Percentiles rank a stretch among this genome's conserved stretches.
These are phyloP conservation scores for Xestobium rufovillosum DNA, from an alignment of 2,888 invertebrate genomes.

Conservation along the genomic window DNA sequence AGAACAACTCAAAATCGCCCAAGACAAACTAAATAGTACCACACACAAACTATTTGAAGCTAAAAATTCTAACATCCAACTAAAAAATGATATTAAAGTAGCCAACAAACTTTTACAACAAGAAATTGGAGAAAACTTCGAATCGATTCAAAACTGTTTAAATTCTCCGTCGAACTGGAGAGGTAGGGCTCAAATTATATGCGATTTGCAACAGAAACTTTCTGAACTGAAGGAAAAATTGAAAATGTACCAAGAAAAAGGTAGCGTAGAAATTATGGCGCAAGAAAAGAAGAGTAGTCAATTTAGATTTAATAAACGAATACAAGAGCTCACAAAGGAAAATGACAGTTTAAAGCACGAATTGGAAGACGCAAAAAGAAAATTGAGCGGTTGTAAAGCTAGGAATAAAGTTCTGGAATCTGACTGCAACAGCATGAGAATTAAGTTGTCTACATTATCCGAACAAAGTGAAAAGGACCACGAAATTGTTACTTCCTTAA, in stretches of 20 bases:
- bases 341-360: constrained; percentile 48
- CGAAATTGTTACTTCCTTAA: constrained; percentile 54
- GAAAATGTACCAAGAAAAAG: constrained; percentile 33
- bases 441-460: constrained; percentile 52
- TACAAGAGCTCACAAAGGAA: constrained; percentile 55
- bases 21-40: constrained; percentile 52
- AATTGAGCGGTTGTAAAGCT: constrained; percentile 59
- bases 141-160: constrained; percentile 53
- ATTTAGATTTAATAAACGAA: constrained; percentile 25
- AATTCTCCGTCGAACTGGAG: constrained; percentile 60
- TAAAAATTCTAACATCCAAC: constrained; percentile 59
- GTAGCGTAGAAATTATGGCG: too few species aligned
- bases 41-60: constrained; percentile 60
- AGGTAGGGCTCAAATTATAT: constrained; percentile 70
- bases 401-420: constrained; percentile 61
- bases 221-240: constrained; percentile 59
- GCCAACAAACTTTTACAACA: constrained; percentile 67
- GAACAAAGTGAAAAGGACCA: constrained; percentile 60
- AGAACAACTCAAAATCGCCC: constrained; percentile 51
- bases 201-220: constrained; percentile 60
- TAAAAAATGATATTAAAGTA: constrained; percentile 64
- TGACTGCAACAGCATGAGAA: constrained; percentile 51
- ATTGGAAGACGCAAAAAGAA: constrained; percentile 54
- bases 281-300: constrained; percentile 4
- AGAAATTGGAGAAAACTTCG: constrained; percentile 67